phyloP scores from a whole-genome alignment of 2,888 invertebrate species.

The Meghimatium bilineatum region DNA sequence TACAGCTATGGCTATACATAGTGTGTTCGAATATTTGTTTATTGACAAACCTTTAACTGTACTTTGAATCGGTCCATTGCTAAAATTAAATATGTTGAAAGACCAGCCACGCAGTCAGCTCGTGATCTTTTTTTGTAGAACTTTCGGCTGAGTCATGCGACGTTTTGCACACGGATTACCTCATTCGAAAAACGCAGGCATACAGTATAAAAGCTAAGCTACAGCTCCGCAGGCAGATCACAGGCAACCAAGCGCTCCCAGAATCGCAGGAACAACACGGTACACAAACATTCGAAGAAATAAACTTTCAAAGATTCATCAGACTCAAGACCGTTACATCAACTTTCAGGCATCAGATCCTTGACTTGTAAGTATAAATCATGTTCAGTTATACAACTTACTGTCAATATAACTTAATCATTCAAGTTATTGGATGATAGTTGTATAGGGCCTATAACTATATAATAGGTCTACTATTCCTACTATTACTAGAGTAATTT shows the following conservation, averaged over 20 bases:
- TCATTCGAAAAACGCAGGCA: slow-evolving; percentile 39
- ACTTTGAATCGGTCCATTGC: slow-evolving; percentile 16
- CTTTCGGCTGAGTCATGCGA: slow-evolving; percentile 42
- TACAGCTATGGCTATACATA: too few relatives aligned
- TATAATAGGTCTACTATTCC: too few relatives aligned
- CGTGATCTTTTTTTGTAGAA: neutral
- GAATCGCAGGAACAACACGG: neutral
- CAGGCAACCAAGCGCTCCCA: neutral
- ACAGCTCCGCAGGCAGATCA: slow-evolving; percentile 39
- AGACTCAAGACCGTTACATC: neutral
- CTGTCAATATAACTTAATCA: too few relatives aligned
- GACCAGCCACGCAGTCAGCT: slow-evolving; percentile 40
- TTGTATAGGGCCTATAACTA: too few relatives aligned
- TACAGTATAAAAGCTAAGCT: slow-evolving; percentile 29
- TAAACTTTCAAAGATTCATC: too few relatives aligned
- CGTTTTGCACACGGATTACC: slow-evolving; percentile 35
- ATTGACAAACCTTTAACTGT: too few relatives aligned
- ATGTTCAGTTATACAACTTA: too few relatives aligned
- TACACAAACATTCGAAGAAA: too few relatives aligned
- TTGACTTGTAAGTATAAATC: neutral
- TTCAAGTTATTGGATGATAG: too few relatives aligned
- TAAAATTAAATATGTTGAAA: neutral
- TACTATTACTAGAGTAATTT: too few relatives aligned
- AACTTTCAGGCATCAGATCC: neutral
- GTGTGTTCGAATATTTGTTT: too few relatives aligned